Conservation (phyloP, 1,140 invertebrate genomes). For the Panagrolaimus sp. region DNA sequence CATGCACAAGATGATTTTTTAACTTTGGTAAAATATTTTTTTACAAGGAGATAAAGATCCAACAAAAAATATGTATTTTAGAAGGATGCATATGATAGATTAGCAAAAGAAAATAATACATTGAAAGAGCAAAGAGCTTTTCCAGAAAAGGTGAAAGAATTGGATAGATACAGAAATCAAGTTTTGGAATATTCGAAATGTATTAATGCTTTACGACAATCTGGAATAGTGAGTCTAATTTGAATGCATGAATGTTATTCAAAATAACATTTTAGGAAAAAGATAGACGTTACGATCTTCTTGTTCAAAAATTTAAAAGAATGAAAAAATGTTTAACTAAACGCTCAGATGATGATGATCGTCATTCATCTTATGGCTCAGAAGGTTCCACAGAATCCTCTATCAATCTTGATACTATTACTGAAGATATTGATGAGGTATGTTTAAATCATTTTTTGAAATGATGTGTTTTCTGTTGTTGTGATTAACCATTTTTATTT, state of each 20-base stretch:
- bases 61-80: constrained; percentile 28
- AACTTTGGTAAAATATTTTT: constrained; percentile 37
- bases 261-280: constrained; percentile 49
- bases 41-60: too few species aligned
- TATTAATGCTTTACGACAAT: constrained; percentile 52
- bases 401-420: constrained; percentile 47
- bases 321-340: constrained; percentile 27
- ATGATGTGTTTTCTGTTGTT: not conserved
- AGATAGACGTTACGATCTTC: constrained; percentile 47
- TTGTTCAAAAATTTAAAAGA: constrained; percentile 51
- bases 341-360: constrained; percentile 40
- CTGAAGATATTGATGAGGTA: constrained; percentile 55
- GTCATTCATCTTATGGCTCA: constrained; percentile 43
- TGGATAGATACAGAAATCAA: constrained; percentile 47
- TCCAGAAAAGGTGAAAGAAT: constrained; percentile 54
- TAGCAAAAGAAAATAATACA: constrained; percentile 46
- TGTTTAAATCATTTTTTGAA: constrained; percentile 8
- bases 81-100: constrained; percentile 51
- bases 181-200: constrained; percentile 55
- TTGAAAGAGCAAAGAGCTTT: constrained; percentile 51
- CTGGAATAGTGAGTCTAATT: constrained; percentile 32
- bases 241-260: too few species aligned
- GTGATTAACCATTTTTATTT: not conserved
- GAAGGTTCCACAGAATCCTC: constrained; percentile 48
- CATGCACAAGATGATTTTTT: constrained; percentile 49